phyloP scores from a whole-genome alignment of 35 echinoderm and acorn worm species.

The Apostichopus japonicus region DNA sequence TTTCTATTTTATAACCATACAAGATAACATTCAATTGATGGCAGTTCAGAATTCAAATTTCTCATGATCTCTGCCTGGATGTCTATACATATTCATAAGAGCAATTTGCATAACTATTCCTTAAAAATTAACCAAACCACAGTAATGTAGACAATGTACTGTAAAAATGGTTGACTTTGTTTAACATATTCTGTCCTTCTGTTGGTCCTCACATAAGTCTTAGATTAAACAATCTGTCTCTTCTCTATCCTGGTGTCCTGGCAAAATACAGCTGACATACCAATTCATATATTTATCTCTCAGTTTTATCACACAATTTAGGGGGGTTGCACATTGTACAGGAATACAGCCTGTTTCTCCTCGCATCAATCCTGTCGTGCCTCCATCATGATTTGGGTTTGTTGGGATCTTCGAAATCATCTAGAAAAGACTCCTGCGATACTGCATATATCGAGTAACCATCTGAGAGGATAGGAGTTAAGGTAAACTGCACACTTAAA shows the following conservation, averaged over 20 bases:
- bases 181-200: no score
- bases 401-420: slow-evolving; percentile 93
- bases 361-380: background rate
- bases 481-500: background rate
- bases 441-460: slow-evolving; percentile 95
- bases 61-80: no score
- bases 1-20: no score
- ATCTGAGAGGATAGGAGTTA: slow-evolving; percentile 59
- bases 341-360: background rate
- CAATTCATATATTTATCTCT: background rate
- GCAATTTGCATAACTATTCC: no score
- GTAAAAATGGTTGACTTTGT: no score
- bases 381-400: slow-evolving; percentile 68
- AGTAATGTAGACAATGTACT: no score
- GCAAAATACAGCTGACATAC: background rate
- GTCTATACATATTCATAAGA: no score
- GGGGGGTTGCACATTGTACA: background rate
- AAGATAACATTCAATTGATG: no score
- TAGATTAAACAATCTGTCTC: background rate
- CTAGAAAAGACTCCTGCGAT: slow-evolving; percentile 90
- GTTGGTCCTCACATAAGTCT: background rate
- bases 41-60: no score
- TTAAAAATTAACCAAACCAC: no score
- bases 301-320: background rate
- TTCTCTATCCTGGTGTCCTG: background rate